Percentiles rank a stretch among this genome's conserved stretches.
Conservation (phyloP, 2,797 vertebrate genomes). For the Helarctos malayanus region DNA sequence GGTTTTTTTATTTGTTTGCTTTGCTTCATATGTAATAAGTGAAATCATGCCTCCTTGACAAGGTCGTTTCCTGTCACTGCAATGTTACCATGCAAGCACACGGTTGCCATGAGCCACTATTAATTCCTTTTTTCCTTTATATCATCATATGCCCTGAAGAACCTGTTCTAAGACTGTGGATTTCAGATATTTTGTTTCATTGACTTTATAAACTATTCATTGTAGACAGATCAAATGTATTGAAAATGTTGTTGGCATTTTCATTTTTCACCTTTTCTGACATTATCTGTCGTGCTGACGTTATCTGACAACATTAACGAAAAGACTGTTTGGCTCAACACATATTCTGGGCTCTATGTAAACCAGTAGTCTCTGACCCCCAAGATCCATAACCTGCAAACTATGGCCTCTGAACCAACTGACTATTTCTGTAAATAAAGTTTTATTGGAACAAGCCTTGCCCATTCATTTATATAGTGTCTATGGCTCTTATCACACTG, state of each 20-base stretch:
- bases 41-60: neutral
- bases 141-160: neutral
- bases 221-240: neutral
- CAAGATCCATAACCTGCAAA: neutral
- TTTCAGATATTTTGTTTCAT: constrained; percentile 3
- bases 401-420: neutral
- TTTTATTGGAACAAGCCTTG: neutral
- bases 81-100: neutral
- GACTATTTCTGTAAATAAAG: neutral
- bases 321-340: neutral
- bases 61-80: neutral
- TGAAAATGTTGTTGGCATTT: neutral
- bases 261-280: neutral
- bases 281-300: neutral
- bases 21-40: neutral
- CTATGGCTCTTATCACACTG: neutral
- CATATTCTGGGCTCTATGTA: neutral
- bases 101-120: too few species aligned
- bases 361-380: neutral
- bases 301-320: neutral
- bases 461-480: neutral
- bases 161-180: neutral
- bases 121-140: neutral
- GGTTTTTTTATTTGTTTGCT: neutral
- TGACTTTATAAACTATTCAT: neutral